Evolutionary conservation across 2,113 vertebrate genomes (phyloP).

Genomic region (Nibea albiflora): DNA sequence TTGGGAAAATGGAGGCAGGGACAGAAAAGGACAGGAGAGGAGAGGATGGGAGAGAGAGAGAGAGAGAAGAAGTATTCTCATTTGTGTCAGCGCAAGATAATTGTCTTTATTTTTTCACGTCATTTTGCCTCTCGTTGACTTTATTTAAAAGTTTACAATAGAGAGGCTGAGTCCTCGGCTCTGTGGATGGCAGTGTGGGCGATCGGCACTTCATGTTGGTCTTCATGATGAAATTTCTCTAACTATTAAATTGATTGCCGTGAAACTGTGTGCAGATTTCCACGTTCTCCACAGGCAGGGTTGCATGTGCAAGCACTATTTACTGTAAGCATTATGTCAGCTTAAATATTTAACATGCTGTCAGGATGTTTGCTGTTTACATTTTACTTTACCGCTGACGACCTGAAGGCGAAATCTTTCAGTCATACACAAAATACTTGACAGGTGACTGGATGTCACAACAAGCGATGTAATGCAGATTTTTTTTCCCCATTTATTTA

Average conservation of each 20-base stretch:
- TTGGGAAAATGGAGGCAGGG: constrained; percentile 13
- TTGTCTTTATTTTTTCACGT: not conserved
- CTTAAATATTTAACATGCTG: not conserved
- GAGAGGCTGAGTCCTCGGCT: not conserved
- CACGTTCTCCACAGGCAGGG: not conserved
- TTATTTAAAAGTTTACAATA: not conserved
- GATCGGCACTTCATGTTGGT: no score
- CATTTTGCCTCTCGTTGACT: not conserved
- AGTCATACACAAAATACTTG: no score
- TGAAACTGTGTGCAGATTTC: not conserved
- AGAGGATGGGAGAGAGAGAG: not conserved
- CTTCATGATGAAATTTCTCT: not conserved
- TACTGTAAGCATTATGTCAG: not conserved
- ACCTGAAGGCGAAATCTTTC: no score
- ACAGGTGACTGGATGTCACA: no score
- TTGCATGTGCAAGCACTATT: no score
- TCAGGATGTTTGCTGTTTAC: no score
- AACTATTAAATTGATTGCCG: not conserved
- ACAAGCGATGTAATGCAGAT: no score
- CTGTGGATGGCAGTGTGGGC: not conserved
- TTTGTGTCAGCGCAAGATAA: not conserved
- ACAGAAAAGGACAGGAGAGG: no score
- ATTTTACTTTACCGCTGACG: no score
- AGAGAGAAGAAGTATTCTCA: constrained; percentile 7
- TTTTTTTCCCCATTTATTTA: no score